Conservation (phyloP, 2,113 vertebrate genomes). For the Camelus dromedarius region DNA sequence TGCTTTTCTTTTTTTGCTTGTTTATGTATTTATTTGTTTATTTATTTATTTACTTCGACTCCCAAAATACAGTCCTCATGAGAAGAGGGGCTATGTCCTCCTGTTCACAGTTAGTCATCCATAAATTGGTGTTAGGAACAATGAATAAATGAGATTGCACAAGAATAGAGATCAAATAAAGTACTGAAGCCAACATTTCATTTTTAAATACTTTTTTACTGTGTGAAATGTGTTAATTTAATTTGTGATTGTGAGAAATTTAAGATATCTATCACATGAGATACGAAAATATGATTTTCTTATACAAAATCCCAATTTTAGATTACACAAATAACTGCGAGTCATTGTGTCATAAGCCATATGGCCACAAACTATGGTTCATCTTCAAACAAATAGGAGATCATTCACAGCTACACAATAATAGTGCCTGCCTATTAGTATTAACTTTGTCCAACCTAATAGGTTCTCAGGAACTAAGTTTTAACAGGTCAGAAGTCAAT, state of each 20-base stretch:
- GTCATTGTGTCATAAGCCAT: neutral
- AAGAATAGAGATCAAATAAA: neutral
- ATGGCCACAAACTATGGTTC: neutral
- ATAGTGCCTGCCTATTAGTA: slow-evolving; percentile 63
- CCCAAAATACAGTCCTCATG: neutral
- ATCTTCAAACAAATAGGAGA: slow-evolving; percentile 48
- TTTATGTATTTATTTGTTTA: neutral
- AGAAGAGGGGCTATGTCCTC: neutral
- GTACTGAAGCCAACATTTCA: neutral
- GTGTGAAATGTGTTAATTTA: neutral
- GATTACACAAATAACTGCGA: neutral
- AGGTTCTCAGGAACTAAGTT: slow-evolving; percentile 70
- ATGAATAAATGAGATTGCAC: neutral
- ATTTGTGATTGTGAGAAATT: neutral
- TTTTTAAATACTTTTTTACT: neutral
- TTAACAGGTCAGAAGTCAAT: slow-evolving; percentile 75
- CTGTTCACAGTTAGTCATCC: neutral
- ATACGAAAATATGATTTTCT: neutral
- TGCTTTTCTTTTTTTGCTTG: neutral
- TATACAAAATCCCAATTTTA: slow-evolving; percentile 32
- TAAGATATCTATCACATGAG: neutral
- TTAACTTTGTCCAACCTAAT: slow-evolving; percentile 82
- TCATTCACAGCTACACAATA: slow-evolving; percentile 61
- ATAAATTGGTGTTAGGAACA: neutral
- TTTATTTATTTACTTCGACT: neutral